A percentile compares a stretch with the other conserved stretches of the same genome.
Conservation (phyloP, 1,140 invertebrate genomes). For the Protaetia brevitarsis region DNA sequence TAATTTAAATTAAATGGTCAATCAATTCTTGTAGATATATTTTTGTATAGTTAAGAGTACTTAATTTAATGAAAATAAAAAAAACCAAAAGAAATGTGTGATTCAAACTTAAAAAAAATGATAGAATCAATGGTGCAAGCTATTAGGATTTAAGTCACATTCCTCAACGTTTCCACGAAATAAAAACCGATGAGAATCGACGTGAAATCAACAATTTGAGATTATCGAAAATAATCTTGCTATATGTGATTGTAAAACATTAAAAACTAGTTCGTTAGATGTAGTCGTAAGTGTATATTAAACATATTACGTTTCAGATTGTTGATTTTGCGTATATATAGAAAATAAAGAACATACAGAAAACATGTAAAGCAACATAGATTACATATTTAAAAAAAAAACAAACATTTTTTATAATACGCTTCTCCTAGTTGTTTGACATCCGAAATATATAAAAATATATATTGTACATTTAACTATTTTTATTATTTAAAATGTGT, state of each 20-base stretch:
- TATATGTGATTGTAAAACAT: slow-evolving; percentile 32
- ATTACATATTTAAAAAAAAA: slow-evolving; percentile 20
- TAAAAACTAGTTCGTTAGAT: slow-evolving; percentile 26
- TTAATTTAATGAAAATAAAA: slow-evolving; percentile 27
- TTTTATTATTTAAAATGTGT: slow-evolving; percentile 22
- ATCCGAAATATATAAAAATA: slow-evolving; percentile 15
- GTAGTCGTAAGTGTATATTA: slow-evolving; percentile 21
- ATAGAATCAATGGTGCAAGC: slow-evolving; percentile 43
- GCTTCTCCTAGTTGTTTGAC: slow-evolving; percentile 19
- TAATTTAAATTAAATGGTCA: slow-evolving; percentile 26
- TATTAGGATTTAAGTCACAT: slow-evolving; percentile 37
- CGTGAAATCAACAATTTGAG: slow-evolving; percentile 6
- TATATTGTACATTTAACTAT: slow-evolving; percentile 23
- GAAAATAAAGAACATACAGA: not conserved
- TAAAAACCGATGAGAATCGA: not conserved
- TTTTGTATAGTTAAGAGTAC: slow-evolving; percentile 30
- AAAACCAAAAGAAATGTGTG: slow-evolving; percentile 15
- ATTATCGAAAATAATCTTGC: slow-evolving; percentile 19
- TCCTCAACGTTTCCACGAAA: slow-evolving; percentile 27
- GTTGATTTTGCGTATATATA: slow-evolving; percentile 6
- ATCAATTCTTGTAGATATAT: slow-evolving; percentile 26
- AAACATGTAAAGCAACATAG: slow-evolving; percentile 22
- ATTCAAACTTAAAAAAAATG: slow-evolving; percentile 20
- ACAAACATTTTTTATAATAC: slow-evolving; percentile 26
- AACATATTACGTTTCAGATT: slow-evolving; percentile 12